A percentile compares a stretch with the other conserved stretches of the same genome.
Evolutionary conservation across 2,888 invertebrate species (phyloP).

Genomic region (Drosophila mercatorum): DNA sequence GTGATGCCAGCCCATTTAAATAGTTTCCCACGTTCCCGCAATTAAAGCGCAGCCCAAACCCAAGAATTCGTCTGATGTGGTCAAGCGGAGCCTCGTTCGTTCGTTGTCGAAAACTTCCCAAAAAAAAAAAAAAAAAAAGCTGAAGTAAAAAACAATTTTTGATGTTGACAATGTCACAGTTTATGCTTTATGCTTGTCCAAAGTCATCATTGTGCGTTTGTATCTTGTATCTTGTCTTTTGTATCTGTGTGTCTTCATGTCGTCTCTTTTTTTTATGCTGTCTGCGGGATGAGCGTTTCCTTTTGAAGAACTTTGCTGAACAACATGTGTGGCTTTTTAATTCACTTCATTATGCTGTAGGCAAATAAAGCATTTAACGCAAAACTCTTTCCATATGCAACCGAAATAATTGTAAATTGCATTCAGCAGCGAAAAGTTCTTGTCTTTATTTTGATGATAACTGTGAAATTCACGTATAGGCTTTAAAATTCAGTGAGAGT

Average conservation of each 20-base stretch:
- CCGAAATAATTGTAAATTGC: not conserved
- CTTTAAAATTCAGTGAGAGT: not conserved
- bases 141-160: slow-evolving; percentile 18
- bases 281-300: slow-evolving; percentile 13
- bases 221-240: slow-evolving; percentile 54
- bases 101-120: slow-evolving; percentile 20
- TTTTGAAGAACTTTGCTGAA: slow-evolving; percentile 54
- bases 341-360: slow-evolving; percentile 63
- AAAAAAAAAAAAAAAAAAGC: slow-evolving; percentile 16
- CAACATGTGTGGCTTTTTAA: slow-evolving; percentile 80
- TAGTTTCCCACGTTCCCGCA: slow-evolving; percentile 75
- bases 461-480: not conserved
- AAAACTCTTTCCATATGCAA: not conserved
- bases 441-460: not conserved
- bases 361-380: slow-evolving; percentile 48
- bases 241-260: slow-evolving; percentile 20
- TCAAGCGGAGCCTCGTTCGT: slow-evolving; percentile 12
- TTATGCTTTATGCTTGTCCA: slow-evolving; percentile 41
- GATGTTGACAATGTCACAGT: slow-evolving; percentile 61
- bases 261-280: slow-evolving; percentile 4
- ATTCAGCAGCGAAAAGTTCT: not conserved
- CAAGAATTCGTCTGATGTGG: slow-evolving; percentile 36
- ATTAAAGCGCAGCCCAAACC: slow-evolving; percentile 61
- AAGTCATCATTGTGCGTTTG: slow-evolving; percentile 32
- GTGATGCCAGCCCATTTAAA: slow-evolving; percentile 66